phyloP scores from a whole-genome alignment of 2,888 invertebrate species.

The Hydropsyche betteni region DNA sequence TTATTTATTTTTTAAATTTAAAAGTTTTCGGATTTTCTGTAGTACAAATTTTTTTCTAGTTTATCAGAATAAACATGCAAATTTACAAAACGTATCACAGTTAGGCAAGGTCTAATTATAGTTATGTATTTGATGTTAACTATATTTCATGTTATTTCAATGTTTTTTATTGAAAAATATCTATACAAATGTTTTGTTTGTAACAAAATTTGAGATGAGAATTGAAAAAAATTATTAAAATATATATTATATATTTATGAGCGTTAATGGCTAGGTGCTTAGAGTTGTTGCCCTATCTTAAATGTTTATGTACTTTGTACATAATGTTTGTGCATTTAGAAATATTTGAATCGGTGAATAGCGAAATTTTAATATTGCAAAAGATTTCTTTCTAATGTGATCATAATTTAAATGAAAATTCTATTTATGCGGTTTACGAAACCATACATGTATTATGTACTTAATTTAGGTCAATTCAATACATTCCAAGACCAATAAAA shows the following conservation, averaged over 20 bases:
- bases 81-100: too few species aligned
- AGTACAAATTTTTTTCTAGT: too few species aligned
- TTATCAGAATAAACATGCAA: too few species aligned
- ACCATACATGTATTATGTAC: background rate
- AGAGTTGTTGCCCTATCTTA: background rate
- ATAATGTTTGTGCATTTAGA: background rate
- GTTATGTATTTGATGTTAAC: too few species aligned
- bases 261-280: background rate
- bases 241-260: background rate
- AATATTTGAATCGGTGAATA: background rate
- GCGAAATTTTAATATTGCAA: background rate
- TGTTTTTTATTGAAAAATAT: too few species aligned
- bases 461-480: slow-evolving; percentile 11
- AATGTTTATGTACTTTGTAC: too few species aligned
- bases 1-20: too few species aligned
- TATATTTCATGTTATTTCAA: too few species aligned
- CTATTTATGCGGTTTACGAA: too few species aligned
- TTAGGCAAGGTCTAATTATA: too few species aligned
- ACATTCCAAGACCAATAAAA: slow-evolving; percentile 24
- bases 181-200: background rate
- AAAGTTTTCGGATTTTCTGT: too few species aligned
- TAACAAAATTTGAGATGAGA: background rate
- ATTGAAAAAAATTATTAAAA: background rate
- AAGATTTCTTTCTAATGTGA: background rate
- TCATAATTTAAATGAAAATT: background rate